These are phyloP conservation scores for Aphodius granarius DNA, from an alignment of 2,888 invertebrate genomes.

Conservation along the genomic window DNA sequence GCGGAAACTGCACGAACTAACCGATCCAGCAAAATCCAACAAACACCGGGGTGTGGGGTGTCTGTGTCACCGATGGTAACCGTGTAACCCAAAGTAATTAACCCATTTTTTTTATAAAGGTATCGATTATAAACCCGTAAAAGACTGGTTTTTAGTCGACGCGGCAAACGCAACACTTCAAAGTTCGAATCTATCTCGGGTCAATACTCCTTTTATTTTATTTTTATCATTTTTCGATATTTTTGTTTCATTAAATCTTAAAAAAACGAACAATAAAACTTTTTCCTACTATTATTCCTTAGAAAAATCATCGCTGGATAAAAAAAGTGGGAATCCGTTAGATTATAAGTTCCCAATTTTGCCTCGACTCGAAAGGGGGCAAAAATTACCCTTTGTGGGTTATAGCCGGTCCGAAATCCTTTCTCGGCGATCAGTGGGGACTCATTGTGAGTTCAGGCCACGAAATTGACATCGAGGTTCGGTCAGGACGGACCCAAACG, in stretches of 20 bases:
- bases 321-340: not conserved
- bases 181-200: too few relatives aligned
- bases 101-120: not conserved
- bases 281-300: too few relatives aligned
- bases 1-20: not conserved
- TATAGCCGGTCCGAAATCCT: not conserved
- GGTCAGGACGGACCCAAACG: not conserved
- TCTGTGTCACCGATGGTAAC: not conserved
- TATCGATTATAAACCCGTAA: too few relatives aligned
- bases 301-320: too few relatives aligned
- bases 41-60: not conserved
- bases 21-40: not conserved
- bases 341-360: not conserved
- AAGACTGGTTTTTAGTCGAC: too few relatives aligned
- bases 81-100: not conserved
- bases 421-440: not conserved
- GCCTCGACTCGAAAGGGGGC: not conserved
- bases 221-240: too few relatives aligned
- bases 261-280: too few relatives aligned
- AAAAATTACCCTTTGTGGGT: not conserved
- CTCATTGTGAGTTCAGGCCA: not conserved
- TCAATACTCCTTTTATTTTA: too few relatives aligned
- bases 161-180: too few relatives aligned
- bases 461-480: not conserved
- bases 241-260: too few relatives aligned